Conservation (phyloP, 2,113 vertebrate species). For the Heloderma charlesbogerti region DNA sequence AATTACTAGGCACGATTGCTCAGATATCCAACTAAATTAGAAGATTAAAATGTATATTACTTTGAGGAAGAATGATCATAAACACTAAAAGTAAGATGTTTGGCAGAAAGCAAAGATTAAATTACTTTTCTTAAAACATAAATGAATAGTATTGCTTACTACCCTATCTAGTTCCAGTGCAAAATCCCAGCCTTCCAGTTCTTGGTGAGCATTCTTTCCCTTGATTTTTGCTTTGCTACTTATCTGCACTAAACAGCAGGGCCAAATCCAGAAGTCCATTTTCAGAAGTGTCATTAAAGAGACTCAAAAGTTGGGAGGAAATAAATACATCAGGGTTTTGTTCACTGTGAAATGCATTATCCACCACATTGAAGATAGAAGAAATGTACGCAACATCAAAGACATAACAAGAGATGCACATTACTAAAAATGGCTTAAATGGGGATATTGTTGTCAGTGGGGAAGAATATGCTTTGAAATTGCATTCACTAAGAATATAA, state of each 20-base stretch:
- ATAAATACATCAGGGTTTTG: slow-evolving; percentile 5
- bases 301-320: background rate
- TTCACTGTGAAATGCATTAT: slow-evolving; percentile 12
- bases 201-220: slow-evolving; percentile 7
- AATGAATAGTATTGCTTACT: slow-evolving; percentile 7
- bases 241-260: background rate
- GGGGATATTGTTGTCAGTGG: slow-evolving; percentile 6
- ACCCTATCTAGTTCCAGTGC: background rate
- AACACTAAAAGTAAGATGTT: slow-evolving; percentile 32
- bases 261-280: slow-evolving; percentile 15
- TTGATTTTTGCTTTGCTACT: background rate
- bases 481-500: background rate
- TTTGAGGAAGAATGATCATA: slow-evolving; percentile 23
- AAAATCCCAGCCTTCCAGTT: background rate
- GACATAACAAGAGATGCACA: background rate
- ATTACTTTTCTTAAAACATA: slow-evolving; percentile 27
- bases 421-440: slow-evolving; percentile 34
- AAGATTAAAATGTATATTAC: slow-evolving; percentile 47
- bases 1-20: slow-evolving; percentile 44
- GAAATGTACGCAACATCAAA: slow-evolving; percentile 24
- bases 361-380: background rate
- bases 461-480: slow-evolving; percentile 27
- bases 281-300: background rate
- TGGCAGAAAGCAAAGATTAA: slow-evolving; percentile 13
- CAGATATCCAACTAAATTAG: slow-evolving; percentile 35